These are phyloP conservation scores for Drosophila aff. DNA, from an alignment of 1,140 invertebrate species.

Conservation along the genomic window DNA sequence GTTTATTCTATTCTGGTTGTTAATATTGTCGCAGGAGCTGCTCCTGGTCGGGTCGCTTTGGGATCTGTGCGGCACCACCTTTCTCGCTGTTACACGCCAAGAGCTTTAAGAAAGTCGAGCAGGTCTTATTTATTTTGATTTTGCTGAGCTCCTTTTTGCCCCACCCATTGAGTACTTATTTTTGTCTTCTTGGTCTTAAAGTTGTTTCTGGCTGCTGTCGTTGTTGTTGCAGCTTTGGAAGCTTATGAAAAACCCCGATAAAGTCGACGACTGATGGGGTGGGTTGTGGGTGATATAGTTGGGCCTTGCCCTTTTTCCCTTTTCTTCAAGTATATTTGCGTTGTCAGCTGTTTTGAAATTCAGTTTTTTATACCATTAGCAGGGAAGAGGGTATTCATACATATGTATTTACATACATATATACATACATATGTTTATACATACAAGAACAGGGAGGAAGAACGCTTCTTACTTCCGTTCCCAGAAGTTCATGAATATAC, in stretches of 20 bases:
- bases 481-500: not conserved
- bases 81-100: conserved; percentile 43
- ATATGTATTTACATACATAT: no score
- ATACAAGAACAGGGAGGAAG: not conserved
- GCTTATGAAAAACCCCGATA: conserved; percentile 16
- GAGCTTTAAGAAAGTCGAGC: conserved; percentile 76
- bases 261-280: conserved; percentile 12
- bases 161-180: conserved; percentile 36
- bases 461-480: not conserved
- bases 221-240: conserved; percentile 49
- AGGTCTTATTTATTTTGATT: conserved; percentile 77
- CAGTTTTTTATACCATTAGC: conserved; percentile 1
- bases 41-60: conserved; percentile 13
- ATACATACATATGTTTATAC: not conserved
- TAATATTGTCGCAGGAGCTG: conserved; percentile 42
- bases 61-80: conserved; percentile 28
- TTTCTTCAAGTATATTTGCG: conserved; percentile 13
- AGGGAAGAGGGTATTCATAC: no score
- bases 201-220: conserved; percentile 42
- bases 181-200: conserved; percentile 51
- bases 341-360: conserved; percentile 7
- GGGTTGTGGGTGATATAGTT: not conserved
- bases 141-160: conserved; percentile 38
- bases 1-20: conserved; percentile 33
- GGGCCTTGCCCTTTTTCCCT: not conserved